These are phyloP conservation scores for Phoeniculus purpureus DNA, from an alignment of 2,797 vertebrate genomes.

Conservation along the genomic window DNA sequence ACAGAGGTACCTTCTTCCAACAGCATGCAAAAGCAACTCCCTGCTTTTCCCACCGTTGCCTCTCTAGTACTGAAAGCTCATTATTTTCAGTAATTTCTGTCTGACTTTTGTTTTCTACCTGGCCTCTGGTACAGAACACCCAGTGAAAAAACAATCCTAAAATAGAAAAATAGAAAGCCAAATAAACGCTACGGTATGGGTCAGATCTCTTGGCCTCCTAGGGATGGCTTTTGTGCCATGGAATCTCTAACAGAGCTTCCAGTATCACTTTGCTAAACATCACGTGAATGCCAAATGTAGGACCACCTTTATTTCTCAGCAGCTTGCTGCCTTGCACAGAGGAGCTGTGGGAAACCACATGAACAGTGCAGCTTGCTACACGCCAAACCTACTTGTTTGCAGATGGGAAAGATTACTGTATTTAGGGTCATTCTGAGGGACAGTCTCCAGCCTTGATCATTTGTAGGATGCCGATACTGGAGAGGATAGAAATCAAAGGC, in stretches of 20 bases:
- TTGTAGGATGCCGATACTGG: background rate
- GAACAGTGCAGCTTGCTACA: background rate
- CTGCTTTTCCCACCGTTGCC: background rate
- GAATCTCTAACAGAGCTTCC: background rate
- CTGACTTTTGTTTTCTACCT: constrained; percentile 35
- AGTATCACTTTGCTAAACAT: background rate
- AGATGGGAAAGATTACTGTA: background rate
- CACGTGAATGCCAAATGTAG: background rate
- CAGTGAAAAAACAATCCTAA: constrained; percentile 41
- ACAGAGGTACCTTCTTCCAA: background rate
- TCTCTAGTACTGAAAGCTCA: background rate
- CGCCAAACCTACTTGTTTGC: constrained; percentile 40
- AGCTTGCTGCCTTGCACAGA: constrained; percentile 20
- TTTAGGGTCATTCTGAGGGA: constrained; percentile 21
- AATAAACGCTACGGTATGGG: background rate
- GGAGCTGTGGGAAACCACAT: constrained; percentile 22
- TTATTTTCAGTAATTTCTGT: constrained; percentile 5
- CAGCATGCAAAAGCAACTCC: background rate
- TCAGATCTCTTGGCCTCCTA: constrained; percentile 29
- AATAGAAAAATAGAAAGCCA: constrained; percentile 34
- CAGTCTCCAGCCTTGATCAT: background rate
- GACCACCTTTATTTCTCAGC: constrained; percentile 37
- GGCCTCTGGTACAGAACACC: constrained; percentile 41
- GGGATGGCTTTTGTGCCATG: background rate
- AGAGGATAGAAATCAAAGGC: background rate